Conservation (phyloP, 1,140 invertebrate genomes). For the Drosophila watanabei region DNA sequence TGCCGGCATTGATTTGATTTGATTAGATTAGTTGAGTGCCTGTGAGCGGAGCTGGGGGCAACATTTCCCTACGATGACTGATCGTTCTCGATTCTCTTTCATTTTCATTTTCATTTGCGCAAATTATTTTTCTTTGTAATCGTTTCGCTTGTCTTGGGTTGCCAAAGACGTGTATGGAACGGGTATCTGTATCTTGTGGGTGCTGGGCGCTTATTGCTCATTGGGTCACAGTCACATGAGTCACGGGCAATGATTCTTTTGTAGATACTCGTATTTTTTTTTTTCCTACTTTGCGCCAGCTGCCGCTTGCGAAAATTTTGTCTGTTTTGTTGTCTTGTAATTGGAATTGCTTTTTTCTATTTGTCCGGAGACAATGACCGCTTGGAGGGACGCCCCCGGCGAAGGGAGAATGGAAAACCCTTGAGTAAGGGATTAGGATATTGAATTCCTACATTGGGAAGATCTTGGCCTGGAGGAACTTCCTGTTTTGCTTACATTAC, state of each 20-base stretch:
- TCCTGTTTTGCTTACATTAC: slow-evolving; percentile 37
- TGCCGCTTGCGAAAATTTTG: slow-evolving; percentile 67
- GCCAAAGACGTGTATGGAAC: slow-evolving; percentile 61
- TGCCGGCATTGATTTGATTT: slow-evolving; percentile 71
- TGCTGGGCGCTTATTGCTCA: slow-evolving; percentile 65
- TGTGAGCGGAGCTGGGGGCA: slow-evolving; percentile 24
- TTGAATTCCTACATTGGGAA: slow-evolving; percentile 45
- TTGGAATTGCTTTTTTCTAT: slow-evolving; percentile 68
- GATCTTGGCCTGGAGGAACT: slow-evolving; percentile 31
- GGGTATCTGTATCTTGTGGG: slow-evolving; percentile 65
- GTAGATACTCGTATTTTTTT: slow-evolving; percentile 49
- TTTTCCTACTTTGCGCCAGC: slow-evolving; percentile 48
- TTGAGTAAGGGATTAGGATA: slow-evolving; percentile 34
- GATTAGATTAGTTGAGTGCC: slow-evolving; percentile 73
- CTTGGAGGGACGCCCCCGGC: slow-evolving; percentile 39
- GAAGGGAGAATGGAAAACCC: slow-evolving; percentile 42
- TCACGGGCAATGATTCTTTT: slow-evolving; percentile 62
- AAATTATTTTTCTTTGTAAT: slow-evolving; percentile 83
- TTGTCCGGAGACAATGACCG: slow-evolving; percentile 65
- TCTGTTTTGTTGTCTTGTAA: slow-evolving; percentile 64
- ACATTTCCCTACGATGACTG: slow-evolving; percentile 72
- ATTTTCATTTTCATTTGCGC: slow-evolving; percentile 59
- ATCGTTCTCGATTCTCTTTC: slow-evolving; percentile 53
- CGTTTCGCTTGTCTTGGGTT: slow-evolving; percentile 69
- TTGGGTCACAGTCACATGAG: slow-evolving; percentile 77